Evolutionary conservation across 2,797 vertebrate genomes (phyloP), one percentile per base, ranked within the genome.

Genomic region (Pagetopsis macropterus): DNA sequence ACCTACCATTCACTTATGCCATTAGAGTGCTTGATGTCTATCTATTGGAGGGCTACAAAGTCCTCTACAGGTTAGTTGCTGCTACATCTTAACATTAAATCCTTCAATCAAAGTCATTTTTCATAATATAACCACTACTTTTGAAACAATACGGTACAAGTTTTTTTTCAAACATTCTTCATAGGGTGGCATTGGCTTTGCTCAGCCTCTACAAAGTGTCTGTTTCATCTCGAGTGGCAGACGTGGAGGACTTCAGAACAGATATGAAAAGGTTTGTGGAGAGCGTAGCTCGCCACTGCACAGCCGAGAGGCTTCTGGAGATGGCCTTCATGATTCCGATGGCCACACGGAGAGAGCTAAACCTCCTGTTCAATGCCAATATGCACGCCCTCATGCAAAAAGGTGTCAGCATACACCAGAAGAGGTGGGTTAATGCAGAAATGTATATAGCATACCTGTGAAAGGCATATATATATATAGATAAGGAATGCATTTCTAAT

Each of bases 11-110:
- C 86, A 92, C 79, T 10, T 97, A 95, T 0, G 94, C 94, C 79
- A 95, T 96, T 70, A 91, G 95, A 0, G 91, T 97, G 49, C 89
- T 97, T 57, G 96, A 97, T 4, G 93, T 96, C 63, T 97, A 95
- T 78, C 88, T 97, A 16, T 75, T 96, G 45, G 96, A 97, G 67
- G 96, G 96, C 33, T 96, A 96, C 93, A 97, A 97, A 83, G 96
- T 97, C 2, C 94, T 97, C 13, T 97, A 96, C 91, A 95, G 92
- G 92, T 93, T 44, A 44, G 87, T 79, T 45, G 21, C 23, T 11
- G 31, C 55, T 33, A 0, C 11, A 13, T n/a, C 55, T 60, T 50
- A 41, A 49, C 41, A 23, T 7, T 2, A 48, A 76, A 66, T 40
- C 31, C 8, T 37, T 37, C 6, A 3, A 33, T 52, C 23, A 61